Evolutionary conservation across 2,888 invertebrate genomes (phyloP), one percentile per base, ranked within the genome.

Genomic region (Vannuccia rotundouncinata): DNA sequence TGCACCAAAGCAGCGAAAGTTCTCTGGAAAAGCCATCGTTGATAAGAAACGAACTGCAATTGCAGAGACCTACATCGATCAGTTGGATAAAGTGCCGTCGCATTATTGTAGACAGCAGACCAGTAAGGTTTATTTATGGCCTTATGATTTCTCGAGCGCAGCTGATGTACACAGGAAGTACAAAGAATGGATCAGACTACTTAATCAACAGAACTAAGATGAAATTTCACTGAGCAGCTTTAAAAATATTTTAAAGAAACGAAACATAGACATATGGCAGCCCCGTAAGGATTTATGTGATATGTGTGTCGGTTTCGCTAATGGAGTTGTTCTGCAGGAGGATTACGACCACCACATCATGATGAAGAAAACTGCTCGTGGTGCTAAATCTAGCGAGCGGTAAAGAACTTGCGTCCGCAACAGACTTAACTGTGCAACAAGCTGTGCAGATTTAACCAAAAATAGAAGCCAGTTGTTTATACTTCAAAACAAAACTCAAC

Each of bases 71-170:
- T 75, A 5, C 31, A 13, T 75, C 2, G 29, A 75, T 75, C 25
- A 75, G 28, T 75, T 75, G 75, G 29, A 75, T 22, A 75, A 75
- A 31, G 75, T 75, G 1, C 75, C 31, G 17, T 75, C 75, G 1
- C 75, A 75, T 75, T 75, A 75, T 27, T 75, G 75, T 25, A 75
- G 75, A 29, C 30, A 29, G 31, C 22, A 2, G 1, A 5, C 29
- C 2, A 22, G 28, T 17, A 75, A 13, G 22, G 2, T 27, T 10
- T 75, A 75, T 31, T 22, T 75, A 29, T 75, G 75, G 75, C 30
- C 75, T 17, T 31, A 75, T 75, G 75, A 75, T 2, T 75, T 75
- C 29, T 27, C 2, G 2, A 75, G 75, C 27, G 75, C 75, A 29
- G 25, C 17, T 5, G 75, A 75, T 29, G 75, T 75, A 5, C 27